phyloP scores from a whole-genome alignment of 2,797 vertebrate genomes.

The Poeciliopsis turneri region DNA sequence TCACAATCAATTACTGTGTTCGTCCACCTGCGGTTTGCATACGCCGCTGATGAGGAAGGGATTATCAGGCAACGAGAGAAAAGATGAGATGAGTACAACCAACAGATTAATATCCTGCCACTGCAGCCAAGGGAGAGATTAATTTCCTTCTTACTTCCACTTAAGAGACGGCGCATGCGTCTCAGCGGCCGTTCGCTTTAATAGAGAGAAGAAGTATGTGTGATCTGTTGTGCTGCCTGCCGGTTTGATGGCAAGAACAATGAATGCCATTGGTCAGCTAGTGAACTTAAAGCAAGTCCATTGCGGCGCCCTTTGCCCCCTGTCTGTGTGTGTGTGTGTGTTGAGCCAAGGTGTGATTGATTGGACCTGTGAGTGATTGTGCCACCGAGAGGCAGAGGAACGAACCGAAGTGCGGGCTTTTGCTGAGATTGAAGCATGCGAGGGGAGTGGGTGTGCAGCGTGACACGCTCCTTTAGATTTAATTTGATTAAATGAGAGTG shows the following conservation, averaged over 20 bases:
- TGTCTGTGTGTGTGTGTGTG: conserved; percentile 31
- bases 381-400: conserved; percentile 61
- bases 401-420: conserved; percentile 46
- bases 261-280: conserved; percentile 47
- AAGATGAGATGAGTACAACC: conserved; percentile 70
- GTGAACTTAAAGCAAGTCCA: conserved; percentile 54
- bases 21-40: conserved; percentile 69
- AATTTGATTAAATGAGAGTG: conserved; percentile 75
- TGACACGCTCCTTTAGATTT: conserved; percentile 64
- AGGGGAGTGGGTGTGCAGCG: conserved; percentile 16
- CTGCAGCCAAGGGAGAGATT: conserved; percentile 71
- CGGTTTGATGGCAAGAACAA: conserved; percentile 38
- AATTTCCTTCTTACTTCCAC: conserved; percentile 77
- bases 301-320: conserved; percentile 41
- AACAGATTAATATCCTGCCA: conserved; percentile 82
- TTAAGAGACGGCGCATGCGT: conserved; percentile 55
- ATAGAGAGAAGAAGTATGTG: conserved; percentile 35
- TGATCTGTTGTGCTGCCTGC: conserved; percentile 30
- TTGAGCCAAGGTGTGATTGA: conserved; percentile 65
- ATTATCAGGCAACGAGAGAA: conserved; percentile 66
- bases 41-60: conserved; percentile 69
- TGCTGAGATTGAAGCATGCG: conserved; percentile 50
- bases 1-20: conserved; percentile 54
- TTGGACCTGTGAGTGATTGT: conserved; percentile 68
- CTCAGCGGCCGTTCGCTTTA: conserved; percentile 38